Base-by-base conservation (phyloP, 2,888 invertebrate species). In the Meghimatium bilineatum region DNA sequence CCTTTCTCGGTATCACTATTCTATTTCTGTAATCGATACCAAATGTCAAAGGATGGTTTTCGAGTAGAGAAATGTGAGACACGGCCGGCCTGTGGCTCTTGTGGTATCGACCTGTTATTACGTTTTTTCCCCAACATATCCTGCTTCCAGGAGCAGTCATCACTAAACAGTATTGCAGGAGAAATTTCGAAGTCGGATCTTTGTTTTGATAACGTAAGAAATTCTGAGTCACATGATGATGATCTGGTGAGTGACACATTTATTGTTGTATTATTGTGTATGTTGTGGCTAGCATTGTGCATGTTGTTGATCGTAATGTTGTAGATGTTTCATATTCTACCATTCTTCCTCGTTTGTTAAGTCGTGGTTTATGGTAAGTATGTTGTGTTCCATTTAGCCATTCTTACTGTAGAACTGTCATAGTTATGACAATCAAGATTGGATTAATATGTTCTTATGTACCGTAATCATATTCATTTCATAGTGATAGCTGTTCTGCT, bases 61-160 rank as follows among this genome's bases (percentile, higher is more conserved):
- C 44, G 49, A 49, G n/a, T 36, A 17, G 23, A 36, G 72, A 29
- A 49, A 74, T 49, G 20, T n/a, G 49, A n/a, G 72, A 74, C 29
- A 49, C 72, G n/a, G n/a, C n/a, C n/a, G n/a, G 29, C 29, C 29
- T 34, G 72, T 26, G 32, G 49, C 32, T 17, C 44, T 36, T 17
- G 72, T 1, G 72, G 72, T 74, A 74, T 80, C 80, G 60, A 69
- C 72, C 56, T 72, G 60, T 60, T 38, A 60, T 49, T 71, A 34
- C 34, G 56, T 23, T 63, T 34, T 49, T 78, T 29, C n/a, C 69
- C 36, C 60, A 60, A 34, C 80, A 36, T 38, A 71, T 56, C 71
- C 60, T 32, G n/a, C 56, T n/a, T 72, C 56, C 44, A 49, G 36
- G 26, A 44, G 36, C 36, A 52, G 52, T 20, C 71, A 52, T 49